Evolutionary conservation across 1,140 invertebrate genomes (phyloP).

Genomic region (Procambarus clarkii): DNA sequence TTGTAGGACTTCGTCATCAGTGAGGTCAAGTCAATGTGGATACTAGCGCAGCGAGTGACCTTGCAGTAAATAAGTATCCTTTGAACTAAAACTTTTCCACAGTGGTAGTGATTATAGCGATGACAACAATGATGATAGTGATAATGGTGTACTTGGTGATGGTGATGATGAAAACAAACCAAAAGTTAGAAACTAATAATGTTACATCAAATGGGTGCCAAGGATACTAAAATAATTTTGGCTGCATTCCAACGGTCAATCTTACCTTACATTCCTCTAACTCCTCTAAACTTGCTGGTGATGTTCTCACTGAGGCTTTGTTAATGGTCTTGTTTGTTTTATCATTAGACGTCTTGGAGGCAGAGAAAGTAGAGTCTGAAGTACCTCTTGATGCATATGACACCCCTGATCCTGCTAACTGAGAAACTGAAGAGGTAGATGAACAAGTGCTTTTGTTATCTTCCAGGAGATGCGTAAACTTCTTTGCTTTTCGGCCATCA

Average conservation of each 20-base stretch:
- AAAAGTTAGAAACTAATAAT: too few relatives aligned
- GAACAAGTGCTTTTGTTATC: slow-evolving; percentile 66
- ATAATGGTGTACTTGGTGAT: too few relatives aligned
- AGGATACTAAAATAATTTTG: too few relatives aligned
- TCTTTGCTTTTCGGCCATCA: slow-evolving; percentile 60
- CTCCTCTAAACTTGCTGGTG: not conserved
- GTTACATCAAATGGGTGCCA: too few relatives aligned
- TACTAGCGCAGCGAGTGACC: too few relatives aligned
- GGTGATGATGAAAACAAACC: too few relatives aligned
- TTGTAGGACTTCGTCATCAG: too few relatives aligned
- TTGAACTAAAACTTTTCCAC: too few relatives aligned
- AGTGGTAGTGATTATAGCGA: too few relatives aligned
- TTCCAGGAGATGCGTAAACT: slow-evolving; percentile 57
- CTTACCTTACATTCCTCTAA: not conserved
- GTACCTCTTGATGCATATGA: slow-evolving; percentile 27
- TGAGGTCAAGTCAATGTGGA: too few relatives aligned
- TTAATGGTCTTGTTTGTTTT: not conserved
- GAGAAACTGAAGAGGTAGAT: slow-evolving; percentile 48
- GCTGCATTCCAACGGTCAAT: not conserved
- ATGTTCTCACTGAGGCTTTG: not conserved
- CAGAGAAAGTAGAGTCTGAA: slow-evolving; percentile 17
- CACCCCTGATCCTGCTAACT: slow-evolving; percentile 25
- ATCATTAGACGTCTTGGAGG: not conserved
- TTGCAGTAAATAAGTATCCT: too few relatives aligned
- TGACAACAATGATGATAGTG: too few relatives aligned